Evolutionary conservation across 2,113 vertebrate species (phyloP).

Genomic region (Semicossyphus pulcher): DNA sequence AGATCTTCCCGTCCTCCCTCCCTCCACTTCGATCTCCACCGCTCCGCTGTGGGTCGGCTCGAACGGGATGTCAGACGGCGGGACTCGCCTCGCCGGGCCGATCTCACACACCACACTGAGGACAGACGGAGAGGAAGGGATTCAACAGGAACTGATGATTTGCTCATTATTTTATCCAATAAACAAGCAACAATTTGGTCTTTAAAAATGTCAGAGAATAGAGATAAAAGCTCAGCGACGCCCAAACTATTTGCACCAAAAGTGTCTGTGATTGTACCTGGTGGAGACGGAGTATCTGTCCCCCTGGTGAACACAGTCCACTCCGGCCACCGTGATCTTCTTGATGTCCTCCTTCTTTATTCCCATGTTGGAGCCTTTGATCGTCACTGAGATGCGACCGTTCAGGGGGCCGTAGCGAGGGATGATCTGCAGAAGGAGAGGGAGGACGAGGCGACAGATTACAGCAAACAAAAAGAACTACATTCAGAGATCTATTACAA

Average conservation of each 20-base stretch:
- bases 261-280: conserved; percentile 83
- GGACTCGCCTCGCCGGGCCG: conserved; percentile 38
- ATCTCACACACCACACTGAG: conserved; percentile 84
- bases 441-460: too few species aligned
- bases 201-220: too few species aligned
- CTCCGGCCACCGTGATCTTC: conserved; percentile 87
- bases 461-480: background rate
- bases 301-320: conserved; percentile 85
- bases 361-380: conserved; percentile 95
- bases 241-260: too few species aligned
- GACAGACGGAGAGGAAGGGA: background rate
- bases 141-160: too few species aligned
- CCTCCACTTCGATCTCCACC: conserved; percentile 76
- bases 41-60: conserved; percentile 28
- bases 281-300: conserved; percentile 93
- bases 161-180: too few species aligned
- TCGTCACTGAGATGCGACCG: conserved; percentile 90
- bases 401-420: conserved; percentile 90
- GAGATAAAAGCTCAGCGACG: too few species aligned
- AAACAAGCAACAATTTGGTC: too few species aligned
- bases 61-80: conserved; percentile 41
- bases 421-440: conserved; percentile 83
- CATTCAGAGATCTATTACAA: too few species aligned
- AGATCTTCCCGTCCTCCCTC: conserved; percentile 59
- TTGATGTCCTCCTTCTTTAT: conserved; percentile 88